These are phyloP conservation scores for Sipha flava DNA, from an alignment of 1,140 invertebrate species.

Conservation along the genomic window DNA sequence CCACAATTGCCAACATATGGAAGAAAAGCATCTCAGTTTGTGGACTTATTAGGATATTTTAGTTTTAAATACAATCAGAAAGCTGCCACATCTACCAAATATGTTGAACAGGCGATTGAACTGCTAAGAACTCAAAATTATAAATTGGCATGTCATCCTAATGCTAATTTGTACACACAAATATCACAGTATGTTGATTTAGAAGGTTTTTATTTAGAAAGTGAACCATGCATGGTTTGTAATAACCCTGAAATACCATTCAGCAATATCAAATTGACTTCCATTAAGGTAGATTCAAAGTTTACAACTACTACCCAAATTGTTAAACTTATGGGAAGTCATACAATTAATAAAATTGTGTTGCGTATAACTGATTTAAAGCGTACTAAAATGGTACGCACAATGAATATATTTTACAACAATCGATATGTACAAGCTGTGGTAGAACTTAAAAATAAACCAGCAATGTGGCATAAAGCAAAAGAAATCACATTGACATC, in stretches of 20 bases:
- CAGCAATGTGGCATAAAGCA: constrained; percentile 93
- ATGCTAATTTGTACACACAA: constrained; percentile 85
- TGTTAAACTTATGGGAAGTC: constrained; percentile 87
- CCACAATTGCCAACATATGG: constrained; percentile 82
- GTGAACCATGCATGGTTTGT: constrained; percentile 92
- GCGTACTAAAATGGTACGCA: constrained; percentile 92
- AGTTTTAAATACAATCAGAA: constrained; percentile 58
- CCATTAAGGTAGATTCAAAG: constrained; percentile 91
- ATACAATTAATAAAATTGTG: constrained; percentile 89
- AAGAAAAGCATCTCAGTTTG: constrained; percentile 88
- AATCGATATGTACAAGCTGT: constrained; percentile 91
- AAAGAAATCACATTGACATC: constrained; percentile 80
- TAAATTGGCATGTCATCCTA: constrained; percentile 80
- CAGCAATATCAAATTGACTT: constrained; percentile 81
- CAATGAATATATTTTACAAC: constrained; percentile 94
- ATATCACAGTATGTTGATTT: constrained; percentile 86
- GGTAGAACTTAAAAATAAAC: constrained; percentile 93
- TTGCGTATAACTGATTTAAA: constrained; percentile 91
- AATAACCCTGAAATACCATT: constrained; percentile 94
- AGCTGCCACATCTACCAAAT: constrained; percentile 54
- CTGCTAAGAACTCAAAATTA: constrained; percentile 81
- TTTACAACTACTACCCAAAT: constrained; percentile 97
- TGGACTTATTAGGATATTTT: constrained; percentile 89
- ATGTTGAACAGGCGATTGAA: constrained; percentile 75
- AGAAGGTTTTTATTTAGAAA: constrained; percentile 93